Percentiles rank a stretch among this genome's conserved stretches.
These are phyloP conservation scores for Antheraea mylitta DNA, from an alignment of 1,140 invertebrate genomes.

Conservation along the genomic window DNA sequence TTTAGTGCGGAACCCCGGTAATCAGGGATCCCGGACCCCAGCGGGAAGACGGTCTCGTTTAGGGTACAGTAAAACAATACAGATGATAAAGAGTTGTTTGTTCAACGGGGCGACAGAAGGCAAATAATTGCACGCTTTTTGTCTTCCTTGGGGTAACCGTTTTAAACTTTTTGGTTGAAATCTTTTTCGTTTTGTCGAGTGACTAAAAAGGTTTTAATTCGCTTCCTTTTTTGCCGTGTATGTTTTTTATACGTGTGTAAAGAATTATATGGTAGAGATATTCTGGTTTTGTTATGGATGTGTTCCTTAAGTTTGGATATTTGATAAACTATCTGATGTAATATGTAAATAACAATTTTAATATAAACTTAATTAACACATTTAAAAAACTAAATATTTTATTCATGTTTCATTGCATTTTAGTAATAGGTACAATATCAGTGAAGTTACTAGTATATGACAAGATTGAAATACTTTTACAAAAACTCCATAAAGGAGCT, in stretches of 20 bases:
- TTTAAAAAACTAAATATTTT: too few species aligned
- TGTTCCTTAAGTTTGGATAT: too few species aligned
- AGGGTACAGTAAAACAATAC: constrained; percentile 55
- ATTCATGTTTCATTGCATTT: too few species aligned
- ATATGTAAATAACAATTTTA: too few species aligned
- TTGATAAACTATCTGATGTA: too few species aligned
- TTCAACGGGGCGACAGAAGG: constrained; percentile 45
- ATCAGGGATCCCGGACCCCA: constrained; percentile 40
- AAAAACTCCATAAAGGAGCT: too few species aligned
- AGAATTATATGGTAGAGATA: background rate
- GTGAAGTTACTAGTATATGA: too few species aligned
- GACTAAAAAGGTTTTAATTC: constrained; percentile 11
- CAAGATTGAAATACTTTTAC: too few species aligned
- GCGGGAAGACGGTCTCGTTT: constrained; percentile 33
- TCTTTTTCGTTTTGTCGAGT: constrained; percentile 19
- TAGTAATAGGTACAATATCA: too few species aligned
- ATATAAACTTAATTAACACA: too few species aligned
- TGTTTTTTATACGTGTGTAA: background rate
- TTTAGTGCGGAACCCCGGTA: constrained; percentile 55
- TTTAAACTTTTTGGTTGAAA: constrained; percentile 34
- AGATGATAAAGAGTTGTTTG: constrained; percentile 59
- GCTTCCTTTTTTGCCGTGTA: background rate
- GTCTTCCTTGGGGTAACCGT: constrained; percentile 41
- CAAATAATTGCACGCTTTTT: constrained; percentile 53
- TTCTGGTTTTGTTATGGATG: too few species aligned